Base-by-base conservation (phyloP, 2,888 invertebrate species). In the Linyphia triangularis region DNA sequence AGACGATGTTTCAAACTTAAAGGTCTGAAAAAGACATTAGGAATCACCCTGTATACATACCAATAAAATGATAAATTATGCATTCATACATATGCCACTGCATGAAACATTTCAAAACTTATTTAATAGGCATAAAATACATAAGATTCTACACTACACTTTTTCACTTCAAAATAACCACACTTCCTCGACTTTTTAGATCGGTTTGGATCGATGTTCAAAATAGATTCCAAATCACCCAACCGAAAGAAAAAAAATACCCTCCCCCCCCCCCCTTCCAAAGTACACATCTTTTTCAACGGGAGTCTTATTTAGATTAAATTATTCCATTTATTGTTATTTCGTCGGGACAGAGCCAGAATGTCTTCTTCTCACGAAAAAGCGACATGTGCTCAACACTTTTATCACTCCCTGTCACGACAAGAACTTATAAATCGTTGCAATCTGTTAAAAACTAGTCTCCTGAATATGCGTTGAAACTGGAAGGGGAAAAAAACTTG, bases 291-390 rank as follows among this genome's bases (percentile, higher is more conserved):
- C n/a, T 13, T 24, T 81, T n/a, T 67, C 10, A 26, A 16, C n/a
- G 24, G 33, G 33, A 37, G 26, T 22, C 33, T n/a, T 69, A 82
- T 82, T 82, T 43, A 61, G 59, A 82, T 82, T 82, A 82, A 82
- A 82, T 82, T 82, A 82, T 82, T 82, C 72, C 63, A 19, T 72
- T 82, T 82, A 63, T 63, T 82, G 72, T 82, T 72, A 72, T 72
- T 82, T 82, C 63, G 61, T 72, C 61, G 72, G 61, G 13, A 22
- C n/a, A 9, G 40, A 22, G 10, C 30, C 22, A 16, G 30, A 82
- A 82, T 82, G 72, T 61, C 40, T 28, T 13, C 22, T 72, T 37
- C 82, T 30, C 82, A 82, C 82, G 82, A 37, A 78, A 77, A 43
- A 10, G 61, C 43, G 43, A 65, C 78, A 16, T 13, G 26, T 26